Evolutionary conservation across 2,888 invertebrate species (phyloP).

Genomic region (Coelopa pilipes): DNA sequence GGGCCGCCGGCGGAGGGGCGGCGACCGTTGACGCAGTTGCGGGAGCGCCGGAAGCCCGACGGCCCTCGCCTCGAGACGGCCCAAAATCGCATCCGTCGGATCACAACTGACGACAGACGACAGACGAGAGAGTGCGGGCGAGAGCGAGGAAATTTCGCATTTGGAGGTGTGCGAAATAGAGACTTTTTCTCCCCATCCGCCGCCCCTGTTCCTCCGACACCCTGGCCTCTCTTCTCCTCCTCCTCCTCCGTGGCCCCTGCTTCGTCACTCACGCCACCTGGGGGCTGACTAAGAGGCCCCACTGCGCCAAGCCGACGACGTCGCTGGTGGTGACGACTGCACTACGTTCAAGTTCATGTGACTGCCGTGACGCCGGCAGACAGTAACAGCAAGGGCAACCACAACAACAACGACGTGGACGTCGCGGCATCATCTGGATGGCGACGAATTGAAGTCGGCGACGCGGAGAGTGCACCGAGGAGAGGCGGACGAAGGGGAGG

Average conservation of each 20-base stretch:
- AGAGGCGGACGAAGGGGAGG: neutral
- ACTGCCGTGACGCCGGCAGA: neutral
- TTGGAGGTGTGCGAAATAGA: neutral
- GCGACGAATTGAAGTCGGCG: neutral
- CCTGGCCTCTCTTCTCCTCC: no score
- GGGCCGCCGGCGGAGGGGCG: no score
- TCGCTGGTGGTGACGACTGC: neutral
- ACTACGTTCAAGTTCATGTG: constrained; percentile 27
- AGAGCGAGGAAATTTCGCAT: no score
- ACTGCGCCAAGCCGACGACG: neutral
- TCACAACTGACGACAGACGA: no score
- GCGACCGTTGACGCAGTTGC: no score
- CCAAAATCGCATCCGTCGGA: no score
- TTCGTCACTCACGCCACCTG: neutral
- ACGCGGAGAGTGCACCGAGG: neutral
- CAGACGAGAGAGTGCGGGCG: no score
- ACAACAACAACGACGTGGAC: neutral
- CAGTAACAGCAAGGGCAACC: no score
- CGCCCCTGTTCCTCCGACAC: neutral
- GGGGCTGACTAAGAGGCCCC: neutral
- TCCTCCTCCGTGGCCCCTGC: neutral
- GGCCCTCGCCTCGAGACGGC: no score
- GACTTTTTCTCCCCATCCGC: neutral
- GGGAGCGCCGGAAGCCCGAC: no score
- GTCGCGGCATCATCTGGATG: neutral